Percentiles rank a stretch among this genome's conserved stretches.
These are phyloP conservation scores for Phataginus tricuspis DNA, from an alignment of 2,797 vertebrate species.

Conservation along the genomic window DNA sequence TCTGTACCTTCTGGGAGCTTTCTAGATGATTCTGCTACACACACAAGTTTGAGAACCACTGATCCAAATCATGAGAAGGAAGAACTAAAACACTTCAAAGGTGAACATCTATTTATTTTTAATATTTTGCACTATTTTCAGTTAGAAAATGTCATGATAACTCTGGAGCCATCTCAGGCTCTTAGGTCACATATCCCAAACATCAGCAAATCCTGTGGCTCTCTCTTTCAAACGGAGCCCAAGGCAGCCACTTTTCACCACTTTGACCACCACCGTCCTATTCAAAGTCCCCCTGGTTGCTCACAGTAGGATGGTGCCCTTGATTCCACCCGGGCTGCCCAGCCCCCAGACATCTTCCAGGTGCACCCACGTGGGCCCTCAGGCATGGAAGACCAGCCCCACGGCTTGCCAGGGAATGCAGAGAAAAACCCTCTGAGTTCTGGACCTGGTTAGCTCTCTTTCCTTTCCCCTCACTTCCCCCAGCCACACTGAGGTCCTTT, in stretches of 20 bases:
- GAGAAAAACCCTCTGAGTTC: background rate
- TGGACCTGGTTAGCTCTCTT: background rate
- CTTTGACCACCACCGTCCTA: background rate
- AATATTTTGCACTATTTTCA: background rate
- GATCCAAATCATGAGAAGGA: background rate
- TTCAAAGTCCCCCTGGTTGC: background rate
- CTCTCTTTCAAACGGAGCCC: background rate
- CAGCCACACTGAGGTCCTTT: background rate
- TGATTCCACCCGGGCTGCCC: background rate
- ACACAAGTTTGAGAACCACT: background rate
- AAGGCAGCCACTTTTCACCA: background rate
- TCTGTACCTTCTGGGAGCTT: background rate
- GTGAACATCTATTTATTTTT: background rate
- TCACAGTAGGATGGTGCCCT: background rate
- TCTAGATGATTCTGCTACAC: background rate
- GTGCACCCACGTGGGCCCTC: no score
- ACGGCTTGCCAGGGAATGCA: background rate
- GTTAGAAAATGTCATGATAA: background rate
- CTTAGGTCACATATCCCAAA: background rate
- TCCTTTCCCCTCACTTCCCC: background rate
- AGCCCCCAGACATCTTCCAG: no score
- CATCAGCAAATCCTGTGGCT: background rate
- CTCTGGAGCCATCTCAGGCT: background rate
- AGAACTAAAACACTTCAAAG: background rate
- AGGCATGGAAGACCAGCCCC: background rate